Evolutionary conservation across 2,113 vertebrate genomes (phyloP).

Genomic region (Plecturocebus donacophilus): DNA sequence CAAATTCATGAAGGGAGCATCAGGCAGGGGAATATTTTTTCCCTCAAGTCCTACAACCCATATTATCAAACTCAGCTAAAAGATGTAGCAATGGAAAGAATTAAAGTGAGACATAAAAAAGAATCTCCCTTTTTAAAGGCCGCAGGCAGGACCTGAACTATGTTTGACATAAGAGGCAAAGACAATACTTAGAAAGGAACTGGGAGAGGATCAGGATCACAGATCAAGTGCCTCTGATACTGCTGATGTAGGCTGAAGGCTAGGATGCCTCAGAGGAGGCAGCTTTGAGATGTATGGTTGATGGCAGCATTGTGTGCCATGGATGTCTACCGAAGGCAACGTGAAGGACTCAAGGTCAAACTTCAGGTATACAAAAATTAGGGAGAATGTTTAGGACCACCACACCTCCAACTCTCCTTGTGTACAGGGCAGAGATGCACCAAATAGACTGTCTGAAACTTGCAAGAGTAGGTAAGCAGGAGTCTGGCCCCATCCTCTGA

Average conservation of each 20-base stretch:
- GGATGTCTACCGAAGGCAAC: neutral
- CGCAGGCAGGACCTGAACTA: neutral
- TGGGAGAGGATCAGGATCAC: neutral
- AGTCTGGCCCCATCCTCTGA: neutral
- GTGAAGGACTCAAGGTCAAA: neutral
- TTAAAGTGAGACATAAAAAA: neutral
- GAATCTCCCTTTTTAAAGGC: neutral
- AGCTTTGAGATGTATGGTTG: neutral
- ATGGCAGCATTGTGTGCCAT: neutral
- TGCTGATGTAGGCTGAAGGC: neutral
- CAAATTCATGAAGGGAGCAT: neutral
- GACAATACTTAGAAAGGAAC: neutral
- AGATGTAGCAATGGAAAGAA: neutral
- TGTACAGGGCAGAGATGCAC: neutral
- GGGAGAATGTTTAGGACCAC: neutral
- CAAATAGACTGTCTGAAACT: neutral
- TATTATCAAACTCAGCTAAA: neutral
- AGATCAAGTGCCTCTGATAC: neutral
- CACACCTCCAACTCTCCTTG: neutral
- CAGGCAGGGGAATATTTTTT: neutral
- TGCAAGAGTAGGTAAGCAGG: rapidly evolving
- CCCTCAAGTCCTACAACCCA: neutral
- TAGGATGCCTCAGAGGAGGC: neutral
- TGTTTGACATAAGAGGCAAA: rapidly evolving
- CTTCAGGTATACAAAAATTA: neutral